phyloP scores from a whole-genome alignment of 2,888 invertebrate genomes.

The Deroplatys truncata region DNA sequence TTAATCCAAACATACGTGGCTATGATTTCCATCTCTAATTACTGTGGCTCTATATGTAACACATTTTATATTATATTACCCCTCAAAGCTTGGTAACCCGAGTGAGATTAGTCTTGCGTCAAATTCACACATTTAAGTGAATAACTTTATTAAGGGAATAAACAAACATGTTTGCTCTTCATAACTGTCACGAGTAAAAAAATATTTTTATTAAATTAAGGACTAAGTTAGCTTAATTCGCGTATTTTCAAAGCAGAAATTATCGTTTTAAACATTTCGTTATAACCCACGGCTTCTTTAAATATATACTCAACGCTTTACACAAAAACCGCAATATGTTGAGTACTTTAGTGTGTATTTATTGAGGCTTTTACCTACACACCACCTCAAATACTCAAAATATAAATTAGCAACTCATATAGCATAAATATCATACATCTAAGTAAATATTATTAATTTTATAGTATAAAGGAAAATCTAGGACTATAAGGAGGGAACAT shows the following conservation, averaged over 20 bases:
- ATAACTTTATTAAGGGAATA: not conserved
- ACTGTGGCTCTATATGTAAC: not conserved
- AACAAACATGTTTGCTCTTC: not conserved
- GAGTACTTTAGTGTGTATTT: too few relatives aligned
- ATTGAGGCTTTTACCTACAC: too few relatives aligned
- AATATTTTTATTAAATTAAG: not conserved
- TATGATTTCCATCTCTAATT: not conserved
- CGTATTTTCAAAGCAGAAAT: not conserved
- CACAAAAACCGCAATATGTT: too few relatives aligned
- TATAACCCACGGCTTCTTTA: not conserved
- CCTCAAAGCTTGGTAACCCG: not conserved
- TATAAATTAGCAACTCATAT: too few relatives aligned
- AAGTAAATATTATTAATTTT: too few relatives aligned
- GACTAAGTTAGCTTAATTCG: not conserved
- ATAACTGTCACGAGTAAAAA: not conserved
- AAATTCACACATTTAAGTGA: not conserved
- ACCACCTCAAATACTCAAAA: too few relatives aligned
- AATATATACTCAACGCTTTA: not conserved
- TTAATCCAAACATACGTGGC: not conserved
- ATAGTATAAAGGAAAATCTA: too few relatives aligned
- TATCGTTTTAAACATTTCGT: not conserved
- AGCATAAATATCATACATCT: too few relatives aligned
- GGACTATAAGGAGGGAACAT: too few relatives aligned
- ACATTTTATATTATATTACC: not conserved
- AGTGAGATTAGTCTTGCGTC: not conserved